Evolutionary conservation across 2,797 vertebrate species (phyloP), one percentile per base, ranked within the genome.

Genomic region (Mormyrops boulengeri): DNA sequence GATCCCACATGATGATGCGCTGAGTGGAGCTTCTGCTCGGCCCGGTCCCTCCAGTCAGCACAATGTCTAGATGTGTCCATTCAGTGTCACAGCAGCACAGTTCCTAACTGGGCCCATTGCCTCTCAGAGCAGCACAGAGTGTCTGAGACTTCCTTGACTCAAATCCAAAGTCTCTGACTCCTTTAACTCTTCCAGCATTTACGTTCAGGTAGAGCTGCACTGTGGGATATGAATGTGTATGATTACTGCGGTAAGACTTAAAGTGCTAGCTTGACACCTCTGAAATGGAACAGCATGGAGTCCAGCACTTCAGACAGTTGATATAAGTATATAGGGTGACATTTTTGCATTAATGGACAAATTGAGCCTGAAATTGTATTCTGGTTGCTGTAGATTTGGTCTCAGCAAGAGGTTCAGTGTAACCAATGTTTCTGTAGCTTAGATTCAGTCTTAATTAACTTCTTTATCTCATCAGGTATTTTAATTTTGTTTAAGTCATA

Each of bases 381-480:
- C 30, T n/a, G 26, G 44, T 87, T 60, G 30, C 22, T 41, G 22
- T 57, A 34, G 30, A 34, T 50, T 69, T 89, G n/a, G 47, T 52
- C 85, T 77, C 89, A 55, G 85, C 62, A 55, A 30, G 17, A 66
- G 85, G 30, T 60, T 85, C 22, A 22, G 84, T 44, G 19, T 52
- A 69, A 19, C 57, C 47, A 49, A 77, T 86, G 85, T 73, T n/a
- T 86, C 82, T 89, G 26, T 6, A 17, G 8, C 34, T 26, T 38
- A 53, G 55, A 85, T 85, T 90, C 87, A 85, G 57, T 53, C 90
- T 89, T 85, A 90, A 89, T 89, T 89, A 89, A 89, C 85, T 89
- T 77, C 17, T 49, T 85, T 87, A 73, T 87, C 47, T 89, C 85
- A 89, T 87, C 84, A 30, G 22, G 41, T 50, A 34, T 87, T 57